Evolutionary conservation across 1,140 invertebrate species (phyloP), one percentile per base, ranked within the genome.

Genomic region (Batillaria attramentaria): DNA sequence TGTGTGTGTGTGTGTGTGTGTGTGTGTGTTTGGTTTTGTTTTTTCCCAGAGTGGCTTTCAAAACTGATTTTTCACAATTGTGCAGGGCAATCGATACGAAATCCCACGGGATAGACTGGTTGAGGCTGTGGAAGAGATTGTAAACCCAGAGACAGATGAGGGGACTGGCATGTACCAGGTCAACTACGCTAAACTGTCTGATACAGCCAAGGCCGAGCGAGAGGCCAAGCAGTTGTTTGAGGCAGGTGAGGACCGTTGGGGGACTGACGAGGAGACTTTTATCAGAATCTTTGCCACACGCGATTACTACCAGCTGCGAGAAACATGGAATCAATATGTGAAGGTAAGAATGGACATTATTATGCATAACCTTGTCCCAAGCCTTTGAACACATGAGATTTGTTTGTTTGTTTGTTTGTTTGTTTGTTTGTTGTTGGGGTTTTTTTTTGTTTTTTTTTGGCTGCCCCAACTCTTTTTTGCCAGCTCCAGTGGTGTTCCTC

Each of bases 221-320:
- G 85, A 88, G 74, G 88, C 88, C 24, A 65, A 86, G 60, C 79
- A 82, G 41, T 79, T 89, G 33, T 86, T 78, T 39, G 84, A 90
- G 72, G 88, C 92, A 57, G 88, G 92, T 35, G 92, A 92, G 62
- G 88, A 90, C 39, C 87, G 87, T 72, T 90, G 91, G 83, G 92
- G 92, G n/a, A 93, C 92, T 10, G 92, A 93, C 83, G 92, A 93
- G 69, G 87, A 87, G 69, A 86, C 83, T 8, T 90, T 90, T 60
- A 86, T 84, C 78, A 41, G 84, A 4, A 88, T 90, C 43, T 89
- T 90, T 54, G 81, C 87, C 16, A 79, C 75, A 20, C 77, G 85
- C 42, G 81, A 88, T 77, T 87, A 88, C 81, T 89, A 89, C 74
- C 84, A 88, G 69, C 83, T 91, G 33, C 79, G 87, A 78, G 84